Conservation (phyloP, 1,140 invertebrate genomes). For the Drosophila tsacasi region DNA sequence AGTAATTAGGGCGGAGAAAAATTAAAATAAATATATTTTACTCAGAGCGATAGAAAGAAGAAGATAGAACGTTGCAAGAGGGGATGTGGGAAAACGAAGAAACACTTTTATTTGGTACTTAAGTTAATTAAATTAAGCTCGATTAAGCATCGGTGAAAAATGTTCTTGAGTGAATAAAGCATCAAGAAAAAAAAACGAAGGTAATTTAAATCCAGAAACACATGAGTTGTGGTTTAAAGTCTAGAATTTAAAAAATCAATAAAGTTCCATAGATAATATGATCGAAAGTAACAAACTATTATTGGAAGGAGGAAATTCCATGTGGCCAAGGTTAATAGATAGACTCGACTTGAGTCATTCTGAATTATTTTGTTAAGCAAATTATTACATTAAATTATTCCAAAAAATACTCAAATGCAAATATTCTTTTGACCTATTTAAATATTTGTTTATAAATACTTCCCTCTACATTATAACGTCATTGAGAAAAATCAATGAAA, state of each 20-base stretch:
- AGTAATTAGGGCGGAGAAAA: background rate
- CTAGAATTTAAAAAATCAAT: background rate
- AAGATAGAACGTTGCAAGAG: too few relatives aligned
- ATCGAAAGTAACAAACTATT: background rate
- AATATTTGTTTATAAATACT: background rate
- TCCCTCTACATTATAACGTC: background rate
- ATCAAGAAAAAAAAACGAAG: background rate
- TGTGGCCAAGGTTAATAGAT: too few relatives aligned
- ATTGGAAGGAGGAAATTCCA: too few relatives aligned
- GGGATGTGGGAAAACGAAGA: too few relatives aligned
- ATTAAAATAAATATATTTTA: background rate
- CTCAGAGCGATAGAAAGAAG: too few relatives aligned
- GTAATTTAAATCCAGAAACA: background rate
- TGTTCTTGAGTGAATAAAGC: background rate
- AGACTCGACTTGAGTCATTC: too few relatives aligned
- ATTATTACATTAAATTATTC: background rate
- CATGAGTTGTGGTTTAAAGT: background rate
- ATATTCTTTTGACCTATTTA: background rate
- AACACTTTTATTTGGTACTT: too few relatives aligned
- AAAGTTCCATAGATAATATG: background rate
- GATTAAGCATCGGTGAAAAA: too few relatives aligned
- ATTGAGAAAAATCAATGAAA: constrained; percentile 7
- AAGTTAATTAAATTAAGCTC: too few relatives aligned
- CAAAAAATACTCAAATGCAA: background rate
- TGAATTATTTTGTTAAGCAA: background rate